These are phyloP conservation scores for Malacoctenus gilli DNA, from an alignment of 2,797 vertebrate genomes.

Conservation along the genomic window DNA sequence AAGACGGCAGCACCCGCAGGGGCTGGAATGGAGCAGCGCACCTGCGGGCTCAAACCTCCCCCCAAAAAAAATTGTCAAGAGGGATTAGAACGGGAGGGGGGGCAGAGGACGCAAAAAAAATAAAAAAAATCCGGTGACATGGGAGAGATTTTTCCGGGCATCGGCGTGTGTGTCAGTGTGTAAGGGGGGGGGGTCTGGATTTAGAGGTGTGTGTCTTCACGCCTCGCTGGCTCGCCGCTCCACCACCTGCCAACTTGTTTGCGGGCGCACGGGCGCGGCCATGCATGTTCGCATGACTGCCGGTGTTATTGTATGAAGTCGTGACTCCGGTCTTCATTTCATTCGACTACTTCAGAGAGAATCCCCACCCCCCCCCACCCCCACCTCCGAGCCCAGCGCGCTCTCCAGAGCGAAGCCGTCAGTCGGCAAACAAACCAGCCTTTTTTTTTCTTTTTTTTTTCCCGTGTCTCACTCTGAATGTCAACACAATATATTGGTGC, in stretches of 20 bases:
- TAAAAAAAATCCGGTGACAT: constrained; percentile 28
- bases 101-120: constrained; percentile 18
- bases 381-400: no score
- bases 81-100: constrained; percentile 46
- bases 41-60: constrained; percentile 41
- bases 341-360: neutral
- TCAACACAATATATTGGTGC: no score
- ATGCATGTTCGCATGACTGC: constrained; percentile 30
- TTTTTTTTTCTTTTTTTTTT: no score
- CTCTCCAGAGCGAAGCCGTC: constrained; percentile 1
- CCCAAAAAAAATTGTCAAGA: constrained; percentile 59
- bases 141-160: constrained; percentile 1
- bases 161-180: constrained; percentile 15
- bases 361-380: neutral
- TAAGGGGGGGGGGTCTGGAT: constrained; percentile 11
- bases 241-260: constrained; percentile 48
- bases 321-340: constrained; percentile 16
- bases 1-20: constrained; percentile 22
- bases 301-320: constrained; percentile 15
- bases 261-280: constrained; percentile 15
- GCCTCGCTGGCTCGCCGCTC: constrained; percentile 30
- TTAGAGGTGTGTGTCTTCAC: constrained; percentile 27
- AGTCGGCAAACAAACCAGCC: no score
- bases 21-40: constrained; percentile 20
- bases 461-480: no score